A percentile compares a stretch with the other conserved stretches of the same genome.
Conservation (phyloP, 2,888 invertebrate species). For the Meliscaeva auricollis region DNA sequence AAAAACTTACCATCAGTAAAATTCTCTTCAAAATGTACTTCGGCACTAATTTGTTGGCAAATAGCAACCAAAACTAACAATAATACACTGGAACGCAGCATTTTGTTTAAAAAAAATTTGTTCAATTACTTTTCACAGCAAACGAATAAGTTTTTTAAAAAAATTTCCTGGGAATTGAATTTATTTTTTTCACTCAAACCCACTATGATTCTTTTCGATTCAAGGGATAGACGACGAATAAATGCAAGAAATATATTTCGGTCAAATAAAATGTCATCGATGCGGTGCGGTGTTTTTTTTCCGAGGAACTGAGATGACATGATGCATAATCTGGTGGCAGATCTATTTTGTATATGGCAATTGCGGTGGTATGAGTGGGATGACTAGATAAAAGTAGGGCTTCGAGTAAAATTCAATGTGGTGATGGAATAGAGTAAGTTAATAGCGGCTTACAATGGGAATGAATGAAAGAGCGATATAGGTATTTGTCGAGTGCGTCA, state of each 20-base stretch:
- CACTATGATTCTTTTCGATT: slow-evolving; percentile 51
- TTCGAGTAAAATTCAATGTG: slow-evolving; percentile 21
- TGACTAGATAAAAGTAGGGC: neutral
- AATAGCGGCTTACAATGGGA: slow-evolving; percentile 28
- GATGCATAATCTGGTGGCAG: no score
- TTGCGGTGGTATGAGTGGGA: neutral
- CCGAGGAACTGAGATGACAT: neutral
- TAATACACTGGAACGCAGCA: slow-evolving; percentile 85
- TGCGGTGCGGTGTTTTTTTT: slow-evolving; percentile 20
- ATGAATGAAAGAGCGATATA: slow-evolving; percentile 56
- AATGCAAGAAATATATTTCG: slow-evolving; percentile 63
- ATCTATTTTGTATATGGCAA: slow-evolving; percentile 26
- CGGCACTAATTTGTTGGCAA: slow-evolving; percentile 87
- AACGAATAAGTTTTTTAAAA: slow-evolving; percentile 2
- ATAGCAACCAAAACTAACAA: slow-evolving; percentile 86
- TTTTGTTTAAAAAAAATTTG: slow-evolving; percentile 80
- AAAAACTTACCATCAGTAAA: slow-evolving; percentile 90
- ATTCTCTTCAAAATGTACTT: slow-evolving; percentile 91
- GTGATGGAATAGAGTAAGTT: slow-evolving; percentile 13
- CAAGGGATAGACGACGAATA: slow-evolving; percentile 70
- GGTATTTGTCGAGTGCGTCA: slow-evolving; percentile 40
- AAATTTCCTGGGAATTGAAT: slow-evolving; percentile 28
- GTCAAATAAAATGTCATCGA: slow-evolving; percentile 61
- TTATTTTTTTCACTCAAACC: slow-evolving; percentile 12
- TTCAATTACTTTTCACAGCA: slow-evolving; percentile 39